Base-by-base conservation (phyloP, 2,888 invertebrate genomes). In the Cosmopolites sordidus region DNA sequence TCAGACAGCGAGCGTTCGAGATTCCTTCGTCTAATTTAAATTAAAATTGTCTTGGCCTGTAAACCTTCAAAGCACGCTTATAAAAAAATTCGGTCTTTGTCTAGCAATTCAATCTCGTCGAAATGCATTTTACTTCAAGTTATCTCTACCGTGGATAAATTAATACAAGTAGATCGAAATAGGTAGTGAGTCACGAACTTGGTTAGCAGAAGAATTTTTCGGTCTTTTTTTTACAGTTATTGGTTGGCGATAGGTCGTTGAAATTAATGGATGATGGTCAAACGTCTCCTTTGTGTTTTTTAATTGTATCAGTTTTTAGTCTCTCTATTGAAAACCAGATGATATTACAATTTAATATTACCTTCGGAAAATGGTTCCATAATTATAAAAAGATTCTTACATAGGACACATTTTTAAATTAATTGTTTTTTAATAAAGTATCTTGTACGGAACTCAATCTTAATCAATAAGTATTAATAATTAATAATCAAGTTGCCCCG, bases 111-210 rank as follows among this genome's bases (percentile, higher is more conserved):
- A 29, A 22, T 14, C 12, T 49, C 43, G 29, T 49, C 43, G 43
- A 12, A 43, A 22, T 49, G 49, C 49, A 49, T 42, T 42, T 49
- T 18, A 33, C 43, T 43, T 43, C 16, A 43, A 43, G 37, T 15
- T 43, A 49, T 43, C 49, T 49, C 49, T 49, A 43, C 42, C 48
- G 44, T 54, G 54, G 49, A 54, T 54, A 40, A 49, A 49, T 54
- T 54, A 49, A 49, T 54, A 46, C 45, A 50, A 50, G 50, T 50
- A 17, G 39, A 50, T 42, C 50, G 47, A 54, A 54, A 50, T 54
- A 54, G 45, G 54, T 50, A 54, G 47, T 50, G 50, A 54, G 54
- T 54, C 54, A 54, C 54, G 50, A 54, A 54, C 50, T 54, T 18
- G 50, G 47, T 43, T 54, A 43, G 50, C 39, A 54, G 46, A 54